Percentiles rank a stretch among this genome's conserved stretches.
These are phyloP conservation scores for Lichenostomus cassidix DNA, from an alignment of 2,113 vertebrate genomes.

Conservation along the genomic window DNA sequence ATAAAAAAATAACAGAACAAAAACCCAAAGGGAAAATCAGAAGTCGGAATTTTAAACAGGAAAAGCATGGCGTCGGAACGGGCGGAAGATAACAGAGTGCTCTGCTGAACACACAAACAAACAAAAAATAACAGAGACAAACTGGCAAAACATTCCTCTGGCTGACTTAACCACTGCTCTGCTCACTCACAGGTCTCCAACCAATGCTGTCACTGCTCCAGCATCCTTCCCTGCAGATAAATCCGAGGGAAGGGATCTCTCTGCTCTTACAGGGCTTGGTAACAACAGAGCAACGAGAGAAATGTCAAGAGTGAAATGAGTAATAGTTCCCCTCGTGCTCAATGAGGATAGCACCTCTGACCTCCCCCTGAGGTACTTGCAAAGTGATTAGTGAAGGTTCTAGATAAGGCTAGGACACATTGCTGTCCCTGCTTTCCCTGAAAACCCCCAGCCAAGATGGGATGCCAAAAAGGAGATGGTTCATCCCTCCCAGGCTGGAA, in stretches of 20 bases:
- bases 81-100: conserved; percentile 87
- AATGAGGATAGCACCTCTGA: conserved; percentile 2
- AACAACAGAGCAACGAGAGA: background rate
- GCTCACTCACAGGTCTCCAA: conserved; percentile 70
- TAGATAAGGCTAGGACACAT: background rate
- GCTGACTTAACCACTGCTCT: conserved; percentile 71
- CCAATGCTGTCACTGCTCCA: conserved; percentile 48
- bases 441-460: background rate
- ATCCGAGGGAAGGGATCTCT: conserved; percentile 67
- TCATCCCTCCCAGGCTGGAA: background rate
- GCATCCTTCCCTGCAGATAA: conserved; percentile 69
- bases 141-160: conserved; percentile 72
- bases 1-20: background rate
- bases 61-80: conserved; percentile 92
- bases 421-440: background rate
- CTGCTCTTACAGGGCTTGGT: background rate
- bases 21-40: conserved; percentile 82
- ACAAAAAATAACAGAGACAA: conserved; percentile 59
- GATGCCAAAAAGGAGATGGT: background rate
- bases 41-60: conserved; percentile 96
- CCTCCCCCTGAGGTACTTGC: background rate
- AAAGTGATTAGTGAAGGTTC: background rate
- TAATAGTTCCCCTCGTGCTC: background rate
- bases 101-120: conserved; percentile 86
- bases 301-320: background rate